phyloP scores from a whole-genome alignment of 1,140 invertebrate species.

The Drosophila willistoni region DNA sequence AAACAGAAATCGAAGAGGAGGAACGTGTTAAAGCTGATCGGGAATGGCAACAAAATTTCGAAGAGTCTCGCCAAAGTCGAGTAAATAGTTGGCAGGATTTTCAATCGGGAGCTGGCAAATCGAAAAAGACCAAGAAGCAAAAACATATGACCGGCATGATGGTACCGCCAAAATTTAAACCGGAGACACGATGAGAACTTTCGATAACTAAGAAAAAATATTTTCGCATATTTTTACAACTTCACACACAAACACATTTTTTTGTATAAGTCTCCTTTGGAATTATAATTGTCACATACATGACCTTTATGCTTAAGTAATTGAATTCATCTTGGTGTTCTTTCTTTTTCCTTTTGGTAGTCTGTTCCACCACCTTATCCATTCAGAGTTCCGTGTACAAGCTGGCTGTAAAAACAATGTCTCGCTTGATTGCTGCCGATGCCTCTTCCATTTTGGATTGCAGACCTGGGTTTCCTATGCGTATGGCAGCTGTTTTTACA shows the following conservation, averaged over 20 bases:
- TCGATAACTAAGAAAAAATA: slow-evolving; percentile 25
- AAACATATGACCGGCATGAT: slow-evolving; percentile 88
- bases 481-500: slow-evolving; percentile 95
- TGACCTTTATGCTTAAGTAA: slow-evolving; percentile 64
- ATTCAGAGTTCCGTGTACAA: slow-evolving; percentile 90
- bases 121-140: slow-evolving; percentile 89
- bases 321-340: slow-evolving; percentile 12
- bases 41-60: slow-evolving; percentile 99
- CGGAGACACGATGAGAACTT: slow-evolving; percentile 92
- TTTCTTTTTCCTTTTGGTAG: slow-evolving; percentile 14
- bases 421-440: slow-evolving; percentile 95
- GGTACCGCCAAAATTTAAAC: slow-evolving; percentile 97
- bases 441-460: slow-evolving; percentile 98
- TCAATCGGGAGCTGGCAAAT: slow-evolving; percentile 89
- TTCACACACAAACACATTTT: slow-evolving; percentile 46
- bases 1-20: slow-evolving; percentile 96
- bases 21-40: slow-evolving; percentile 94
- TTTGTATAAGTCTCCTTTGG: slow-evolving; percentile 72
- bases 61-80: slow-evolving; percentile 96
- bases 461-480: slow-evolving; percentile 96
- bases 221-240: slow-evolving; percentile 54
- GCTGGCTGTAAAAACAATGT: slow-evolving; percentile 99
- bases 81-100: slow-evolving; percentile 98
- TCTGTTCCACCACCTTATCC: slow-evolving; percentile 5
- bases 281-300: slow-evolving; percentile 70